Base-by-base conservation (phyloP, 1,140 invertebrate genomes). In the Papilio helenus region DNA sequence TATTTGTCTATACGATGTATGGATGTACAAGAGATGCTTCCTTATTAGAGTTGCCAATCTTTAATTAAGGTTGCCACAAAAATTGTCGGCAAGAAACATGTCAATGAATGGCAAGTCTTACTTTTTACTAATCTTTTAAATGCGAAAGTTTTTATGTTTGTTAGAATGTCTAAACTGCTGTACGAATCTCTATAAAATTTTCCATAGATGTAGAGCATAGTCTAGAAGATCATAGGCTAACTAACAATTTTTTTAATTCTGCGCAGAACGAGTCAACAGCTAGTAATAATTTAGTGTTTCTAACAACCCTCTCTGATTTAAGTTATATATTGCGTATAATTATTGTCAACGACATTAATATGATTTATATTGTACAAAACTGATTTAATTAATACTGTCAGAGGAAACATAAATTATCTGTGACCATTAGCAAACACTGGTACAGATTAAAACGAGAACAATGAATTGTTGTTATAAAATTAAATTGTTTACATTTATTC, bases 331-430 rank as follows among this genome's bases (percentile, higher is more conserved):
- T 39, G 34, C 9, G 7, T 26, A 29, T 68, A 2, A 29, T 29
- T 16, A 29, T 68, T 68, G 23, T 12, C 29, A 68, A 29, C 26
- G 26, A 29, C 10, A 16, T 68, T 68, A 68, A 65, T 29, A 29
- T 65, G 8, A 68, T 68, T 68, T 29, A 29, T 34, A 1, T 68
- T 29, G 0, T 18, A n/a, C n/a, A n/a, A n/a, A 26, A 68, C 29
- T 68, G 26, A 68, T 68, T 68, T 68, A 68, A 29, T 68, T 68
- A 68, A 34, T 68, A 29, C 61, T 34, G 61, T 65, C 26, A 5
- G 26, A 68, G 61, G 61, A 68, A 68, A 34, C 61, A 68, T 68
- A 34, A 68, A 68, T 68, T 68, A 68, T 68, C 61, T 68, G 61
- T 68, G 61, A 29, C 23, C 61, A 68, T 26, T 68, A 68, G 34